A percentile compares a stretch with the other conserved stretches of the same genome.
phyloP scores from a whole-genome alignment of 2,113 vertebrate species.

The Leuciscus idus region DNA sequence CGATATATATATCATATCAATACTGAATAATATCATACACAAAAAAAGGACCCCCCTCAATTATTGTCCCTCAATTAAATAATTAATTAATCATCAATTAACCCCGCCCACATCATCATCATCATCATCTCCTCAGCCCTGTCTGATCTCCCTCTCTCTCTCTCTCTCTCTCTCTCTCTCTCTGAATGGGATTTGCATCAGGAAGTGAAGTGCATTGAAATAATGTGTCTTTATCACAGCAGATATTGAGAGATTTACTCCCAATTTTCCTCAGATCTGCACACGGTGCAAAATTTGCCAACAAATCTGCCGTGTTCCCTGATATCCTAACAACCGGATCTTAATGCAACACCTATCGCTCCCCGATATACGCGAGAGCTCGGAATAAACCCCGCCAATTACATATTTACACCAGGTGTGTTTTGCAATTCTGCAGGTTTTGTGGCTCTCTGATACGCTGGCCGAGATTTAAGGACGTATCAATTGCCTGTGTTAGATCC shows the following conservation, averaged over 20 bases:
- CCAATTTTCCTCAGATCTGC: constrained; percentile 87
- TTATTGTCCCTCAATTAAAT: too few relatives aligned
- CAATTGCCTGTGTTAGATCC: constrained; percentile 72
- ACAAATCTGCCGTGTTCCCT: constrained; percentile 84
- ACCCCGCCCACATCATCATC: constrained; percentile 20
- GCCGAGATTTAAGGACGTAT: constrained; percentile 66
- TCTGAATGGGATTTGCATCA: constrained; percentile 92
- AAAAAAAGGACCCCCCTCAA: background rate
- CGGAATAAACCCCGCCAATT: constrained; percentile 79
- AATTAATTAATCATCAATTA: too few relatives aligned
- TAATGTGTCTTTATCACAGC: constrained; percentile 92
- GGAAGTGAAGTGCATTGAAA: constrained; percentile 90
- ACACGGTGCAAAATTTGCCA: constrained; percentile 87
- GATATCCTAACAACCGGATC: constrained; percentile 77
- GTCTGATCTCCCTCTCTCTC: constrained; percentile 52
- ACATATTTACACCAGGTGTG: constrained; percentile 79
- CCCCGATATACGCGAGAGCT: constrained; percentile 79
- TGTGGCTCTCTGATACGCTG: constrained; percentile 52
- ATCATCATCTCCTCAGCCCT: constrained; percentile 69
- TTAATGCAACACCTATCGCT: constrained; percentile 78
- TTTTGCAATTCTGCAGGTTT: constrained; percentile 76
- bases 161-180: constrained; percentile 40
- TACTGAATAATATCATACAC: background rate
- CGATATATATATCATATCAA: background rate
- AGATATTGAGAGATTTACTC: constrained; percentile 90